A percentile compares a stretch with the other conserved stretches of the same genome.
phyloP scores from a whole-genome alignment of 2,888 invertebrate species.

The Eupeodes luniger region DNA sequence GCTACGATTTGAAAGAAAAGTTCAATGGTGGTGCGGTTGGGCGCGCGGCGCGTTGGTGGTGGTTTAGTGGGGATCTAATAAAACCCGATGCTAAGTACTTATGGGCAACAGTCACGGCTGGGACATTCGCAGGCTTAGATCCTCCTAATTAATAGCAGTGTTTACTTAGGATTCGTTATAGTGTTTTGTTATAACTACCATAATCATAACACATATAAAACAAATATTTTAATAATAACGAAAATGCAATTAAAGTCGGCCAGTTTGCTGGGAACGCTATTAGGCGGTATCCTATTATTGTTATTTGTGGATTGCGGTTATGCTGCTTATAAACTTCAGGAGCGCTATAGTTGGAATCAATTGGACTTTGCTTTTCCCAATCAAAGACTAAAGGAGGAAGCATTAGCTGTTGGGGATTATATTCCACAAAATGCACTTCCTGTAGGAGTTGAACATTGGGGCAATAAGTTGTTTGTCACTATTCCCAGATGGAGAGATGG shows the following conservation, averaged over 20 bases:
- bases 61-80: slow-evolving; percentile 70
- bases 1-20: slow-evolving; percentile 47
- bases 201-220: not conserved
- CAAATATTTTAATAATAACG: not conserved
- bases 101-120: slow-evolving; percentile 68
- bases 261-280: slow-evolving; percentile 39
- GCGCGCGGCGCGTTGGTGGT: slow-evolving; percentile 17
- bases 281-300: slow-evolving; percentile 49
- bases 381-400: slow-evolving; percentile 86
- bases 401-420: slow-evolving; percentile 87
- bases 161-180: not conserved
- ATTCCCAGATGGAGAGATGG: slow-evolving; percentile 93
- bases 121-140: slow-evolving; percentile 64
- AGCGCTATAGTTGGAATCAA: slow-evolving; percentile 90
- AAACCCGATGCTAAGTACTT: slow-evolving; percentile 64
- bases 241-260: slow-evolving; percentile 48
- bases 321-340: slow-evolving; percentile 86
- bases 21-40: not conserved
- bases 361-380: slow-evolving; percentile 91
- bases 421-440: slow-evolving; percentile 92
- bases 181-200: slow-evolving; percentile 18
- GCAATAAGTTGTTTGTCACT: slow-evolving; percentile 91
- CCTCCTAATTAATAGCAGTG: slow-evolving; percentile 30
- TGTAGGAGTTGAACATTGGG: slow-evolving; percentile 92
- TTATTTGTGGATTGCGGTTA: slow-evolving; percentile 61